Percentiles rank a stretch among this genome's conserved stretches.
phyloP scores from a whole-genome alignment of 2,797 vertebrate species.

The Hippopotamyrus pictus region DNA sequence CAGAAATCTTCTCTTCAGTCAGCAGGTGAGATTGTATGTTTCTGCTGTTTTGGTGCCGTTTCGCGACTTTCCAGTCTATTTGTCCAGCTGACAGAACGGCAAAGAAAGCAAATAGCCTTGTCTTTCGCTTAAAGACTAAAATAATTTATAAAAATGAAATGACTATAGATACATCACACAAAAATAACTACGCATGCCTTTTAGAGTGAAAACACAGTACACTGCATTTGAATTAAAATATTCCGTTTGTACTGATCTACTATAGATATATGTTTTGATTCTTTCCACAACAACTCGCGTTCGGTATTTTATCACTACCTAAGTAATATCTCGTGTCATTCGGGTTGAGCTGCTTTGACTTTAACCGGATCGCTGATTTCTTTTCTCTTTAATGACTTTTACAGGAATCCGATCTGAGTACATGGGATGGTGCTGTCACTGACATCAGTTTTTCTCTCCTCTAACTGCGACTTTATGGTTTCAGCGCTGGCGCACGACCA shows the following conservation, averaged over 20 bases:
- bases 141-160: background rate
- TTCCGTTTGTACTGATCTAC: background rate
- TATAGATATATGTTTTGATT: background rate
- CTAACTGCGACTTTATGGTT: background rate
- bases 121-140: background rate
- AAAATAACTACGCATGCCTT: background rate
- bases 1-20: background rate
- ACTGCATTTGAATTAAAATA: background rate
- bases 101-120: background rate
- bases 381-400: background rate
- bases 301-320: background rate
- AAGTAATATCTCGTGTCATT: background rate
- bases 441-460: background rate
- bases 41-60: background rate
- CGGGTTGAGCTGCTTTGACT: background rate
- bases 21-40: background rate
- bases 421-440: background rate
- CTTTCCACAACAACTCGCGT: background rate
- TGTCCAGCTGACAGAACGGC: background rate
- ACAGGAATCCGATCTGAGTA: background rate
- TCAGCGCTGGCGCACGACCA: constrained; percentile 5
- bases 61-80: background rate
- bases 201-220: background rate
- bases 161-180: background rate
- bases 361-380: background rate